Percentiles rank a stretch among this genome's conserved stretches.
Conservation (phyloP, 2,888 invertebrate species). For the Tenodera sinensis region DNA sequence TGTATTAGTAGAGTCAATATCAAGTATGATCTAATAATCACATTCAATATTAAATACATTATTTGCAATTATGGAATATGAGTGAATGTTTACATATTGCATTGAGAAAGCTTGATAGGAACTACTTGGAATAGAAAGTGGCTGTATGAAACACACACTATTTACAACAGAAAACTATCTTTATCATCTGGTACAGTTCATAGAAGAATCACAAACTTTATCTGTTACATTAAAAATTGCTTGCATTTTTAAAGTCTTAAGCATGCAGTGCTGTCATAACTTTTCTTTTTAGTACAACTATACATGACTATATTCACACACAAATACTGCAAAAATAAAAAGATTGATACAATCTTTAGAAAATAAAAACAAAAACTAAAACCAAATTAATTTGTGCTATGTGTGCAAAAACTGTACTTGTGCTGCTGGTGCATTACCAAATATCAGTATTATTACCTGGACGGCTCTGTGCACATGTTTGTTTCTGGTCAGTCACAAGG, state of each 20-base stretch:
- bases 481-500: constrained; percentile 51
- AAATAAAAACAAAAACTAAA: background rate
- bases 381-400: background rate
- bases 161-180: background rate
- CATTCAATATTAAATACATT: background rate
- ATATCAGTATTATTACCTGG: constrained; percentile 69
- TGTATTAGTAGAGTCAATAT: background rate
- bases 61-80: background rate
- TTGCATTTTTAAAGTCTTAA: background rate
- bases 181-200: background rate
- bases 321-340: background rate
- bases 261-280: background rate
- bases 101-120: background rate
- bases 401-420: background rate
- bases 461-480: constrained; percentile 62
- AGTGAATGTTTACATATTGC: background rate
- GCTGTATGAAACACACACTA: background rate
- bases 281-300: background rate
- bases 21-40: background rate
- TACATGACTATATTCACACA: background rate
- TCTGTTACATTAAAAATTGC: background rate
- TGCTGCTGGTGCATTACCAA: constrained; percentile 54
- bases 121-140: background rate
- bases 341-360: background rate
- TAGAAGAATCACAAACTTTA: background rate